These are phyloP conservation scores for Balaeniceps rex DNA, from an alignment of 2,113 vertebrate genomes.

Conservation along the genomic window DNA sequence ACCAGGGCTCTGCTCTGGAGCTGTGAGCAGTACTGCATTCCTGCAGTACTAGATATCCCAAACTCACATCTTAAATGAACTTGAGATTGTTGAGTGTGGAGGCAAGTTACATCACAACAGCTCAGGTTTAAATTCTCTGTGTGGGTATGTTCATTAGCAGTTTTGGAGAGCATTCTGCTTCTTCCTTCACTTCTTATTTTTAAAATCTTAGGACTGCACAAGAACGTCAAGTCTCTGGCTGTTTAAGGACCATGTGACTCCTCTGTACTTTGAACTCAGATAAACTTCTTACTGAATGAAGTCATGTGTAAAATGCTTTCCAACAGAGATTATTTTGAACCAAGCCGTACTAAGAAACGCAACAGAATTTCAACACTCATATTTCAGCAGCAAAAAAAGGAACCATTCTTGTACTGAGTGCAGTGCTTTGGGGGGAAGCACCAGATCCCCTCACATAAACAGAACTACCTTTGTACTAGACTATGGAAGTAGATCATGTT, in stretches of 20 bases:
- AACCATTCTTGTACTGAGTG: not conserved
- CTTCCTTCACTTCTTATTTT: not conserved
- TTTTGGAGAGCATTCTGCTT: not conserved
- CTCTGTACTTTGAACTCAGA: slow-evolving; percentile 57
- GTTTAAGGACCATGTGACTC: slow-evolving; percentile 6
- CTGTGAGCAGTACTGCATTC: not conserved
- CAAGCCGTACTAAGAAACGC: slow-evolving; percentile 21
- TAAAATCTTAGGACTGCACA: not conserved
- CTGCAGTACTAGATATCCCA: not conserved
- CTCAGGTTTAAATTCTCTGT: not conserved
- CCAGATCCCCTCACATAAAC: not conserved
- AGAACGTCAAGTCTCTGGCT: not conserved
- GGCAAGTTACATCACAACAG: not conserved
- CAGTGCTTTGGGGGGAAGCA: accelerated
- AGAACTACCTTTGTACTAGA: not conserved
- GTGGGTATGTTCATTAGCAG: not conserved
- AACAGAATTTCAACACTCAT: slow-evolving; percentile 15
- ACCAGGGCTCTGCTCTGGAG: not conserved
- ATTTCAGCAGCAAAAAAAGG: not conserved
- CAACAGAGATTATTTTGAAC: slow-evolving; percentile 42
- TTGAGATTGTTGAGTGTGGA: not conserved
- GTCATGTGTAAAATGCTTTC: slow-evolving; percentile 39
- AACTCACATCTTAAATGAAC: not conserved
- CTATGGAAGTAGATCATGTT: not conserved
- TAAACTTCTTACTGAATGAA: slow-evolving; percentile 57